Conservation (phyloP, 2,888 invertebrate species). For the Hydrotaea cyrtoneurina region DNA sequence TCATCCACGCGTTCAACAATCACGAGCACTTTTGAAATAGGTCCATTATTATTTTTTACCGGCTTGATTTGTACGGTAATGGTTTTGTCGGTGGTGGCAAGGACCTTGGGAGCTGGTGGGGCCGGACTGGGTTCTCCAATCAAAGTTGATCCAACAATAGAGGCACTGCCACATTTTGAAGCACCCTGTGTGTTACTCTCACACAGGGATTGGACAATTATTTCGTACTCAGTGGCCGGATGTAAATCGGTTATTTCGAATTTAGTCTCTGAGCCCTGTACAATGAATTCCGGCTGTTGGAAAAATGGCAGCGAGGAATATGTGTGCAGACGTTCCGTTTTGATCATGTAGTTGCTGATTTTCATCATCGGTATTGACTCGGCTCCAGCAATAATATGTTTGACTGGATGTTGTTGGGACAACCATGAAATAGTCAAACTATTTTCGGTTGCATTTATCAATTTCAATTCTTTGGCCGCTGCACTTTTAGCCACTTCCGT, state of each 20-base stretch:
- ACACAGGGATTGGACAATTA: slow-evolving; percentile 87
- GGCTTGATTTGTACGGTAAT: slow-evolving; percentile 86
- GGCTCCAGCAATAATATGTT: slow-evolving; percentile 71
- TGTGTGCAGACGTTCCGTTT: slow-evolving; percentile 83
- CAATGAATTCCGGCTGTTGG: slow-evolving; percentile 83
- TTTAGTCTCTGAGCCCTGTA: slow-evolving; percentile 83
- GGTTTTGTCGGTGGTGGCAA: slow-evolving; percentile 83
- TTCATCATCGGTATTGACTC: slow-evolving; percentile 72
- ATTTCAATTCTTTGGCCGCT: slow-evolving; percentile 84
- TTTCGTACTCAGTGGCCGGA: slow-evolving; percentile 88
- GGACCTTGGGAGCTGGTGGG: slow-evolving; percentile 86
- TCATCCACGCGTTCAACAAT: slow-evolving; percentile 86
- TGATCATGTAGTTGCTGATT: slow-evolving; percentile 83
- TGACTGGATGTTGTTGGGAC: slow-evolving; percentile 81
- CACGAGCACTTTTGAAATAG: slow-evolving; percentile 88
- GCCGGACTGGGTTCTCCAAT: slow-evolving; percentile 87
- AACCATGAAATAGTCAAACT: slow-evolving; percentile 84
- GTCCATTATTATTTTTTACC: slow-evolving; percentile 89
- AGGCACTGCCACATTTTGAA: slow-evolving; percentile 83
- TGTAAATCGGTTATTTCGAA: slow-evolving; percentile 85
- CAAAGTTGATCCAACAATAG: slow-evolving; percentile 84
- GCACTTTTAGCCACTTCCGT: slow-evolving; percentile 70
- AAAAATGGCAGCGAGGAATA: slow-evolving; percentile 82
- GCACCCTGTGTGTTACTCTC: slow-evolving; percentile 74
- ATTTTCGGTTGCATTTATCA: slow-evolving; percentile 84